These are phyloP conservation scores for Hypotaenidia okinawae DNA, from an alignment of 2,797 vertebrate genomes.

Conservation along the genomic window DNA sequence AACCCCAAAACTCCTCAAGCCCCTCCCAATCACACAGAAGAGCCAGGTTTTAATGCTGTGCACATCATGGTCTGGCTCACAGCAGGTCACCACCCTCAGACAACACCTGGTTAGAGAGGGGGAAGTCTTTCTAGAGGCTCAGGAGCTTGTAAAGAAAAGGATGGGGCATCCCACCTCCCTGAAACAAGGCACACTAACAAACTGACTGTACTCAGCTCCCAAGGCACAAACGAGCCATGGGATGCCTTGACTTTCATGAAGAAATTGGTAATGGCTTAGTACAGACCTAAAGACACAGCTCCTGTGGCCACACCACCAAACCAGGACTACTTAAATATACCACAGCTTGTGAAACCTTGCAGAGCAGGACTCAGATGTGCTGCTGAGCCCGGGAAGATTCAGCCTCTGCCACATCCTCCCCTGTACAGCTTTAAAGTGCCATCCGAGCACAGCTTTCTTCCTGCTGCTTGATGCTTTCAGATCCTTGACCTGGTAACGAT, in stretches of 20 bases:
- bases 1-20: neutral
- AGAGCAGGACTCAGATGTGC: neutral
- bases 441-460: neutral
- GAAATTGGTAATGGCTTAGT: neutral
- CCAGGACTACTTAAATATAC: neutral
- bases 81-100: neutral
- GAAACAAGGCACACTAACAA: neutral
- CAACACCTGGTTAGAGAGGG: neutral
- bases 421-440: neutral
- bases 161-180: neutral
- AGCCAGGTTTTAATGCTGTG: neutral
- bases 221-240: fast-evolving
- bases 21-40: neutral
- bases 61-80: neutral
- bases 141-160: neutral
- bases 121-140: neutral
- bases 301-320: neutral
- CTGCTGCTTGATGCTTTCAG: conserved; percentile 17
- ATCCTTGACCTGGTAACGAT: neutral
- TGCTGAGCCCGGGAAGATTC: neutral
- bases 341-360: neutral
- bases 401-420: conserved; percentile 6
- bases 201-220: neutral
- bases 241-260: neutral
- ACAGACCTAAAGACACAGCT: neutral